A percentile compares a stretch with the other conserved stretches of the same genome.
phyloP scores from a whole-genome alignment of 2,113 vertebrate species.

The Ranitomeya variabilis region DNA sequence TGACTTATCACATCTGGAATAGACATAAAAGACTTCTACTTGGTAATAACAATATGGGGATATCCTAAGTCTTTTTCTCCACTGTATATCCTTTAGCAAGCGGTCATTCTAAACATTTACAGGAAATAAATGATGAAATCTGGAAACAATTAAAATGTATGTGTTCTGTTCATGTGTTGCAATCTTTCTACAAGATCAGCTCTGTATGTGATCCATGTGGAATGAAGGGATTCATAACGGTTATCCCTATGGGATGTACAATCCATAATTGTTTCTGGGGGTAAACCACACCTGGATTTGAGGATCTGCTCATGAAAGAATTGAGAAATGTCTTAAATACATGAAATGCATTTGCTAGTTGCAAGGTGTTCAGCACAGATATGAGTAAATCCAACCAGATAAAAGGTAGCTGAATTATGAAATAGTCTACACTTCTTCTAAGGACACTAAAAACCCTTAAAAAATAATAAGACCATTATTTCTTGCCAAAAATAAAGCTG shows the following conservation, averaged over 20 bases:
- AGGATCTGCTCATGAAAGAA: neutral
- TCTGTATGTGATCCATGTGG: neutral
- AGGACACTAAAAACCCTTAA: neutral
- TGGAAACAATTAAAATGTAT: neutral
- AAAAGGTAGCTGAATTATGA: neutral
- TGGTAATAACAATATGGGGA: neutral
- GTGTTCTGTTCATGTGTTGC: neutral
- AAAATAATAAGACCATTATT: neutral
- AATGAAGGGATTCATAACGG: neutral
- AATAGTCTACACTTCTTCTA: neutral
- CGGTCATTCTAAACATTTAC: neutral
- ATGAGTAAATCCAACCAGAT: neutral
- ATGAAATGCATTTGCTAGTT: neutral
- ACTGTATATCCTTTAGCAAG: neutral
- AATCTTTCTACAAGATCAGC: neutral
- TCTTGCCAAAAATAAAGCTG: neutral
- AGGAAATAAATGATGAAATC: neutral
- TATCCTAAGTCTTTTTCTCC: neutral
- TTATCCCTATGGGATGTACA: neutral
- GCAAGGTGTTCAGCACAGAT: neutral
- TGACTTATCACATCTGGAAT: neutral
- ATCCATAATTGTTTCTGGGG: neutral
- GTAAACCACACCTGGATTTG: neutral
- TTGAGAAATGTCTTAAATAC: constrained; percentile 15
- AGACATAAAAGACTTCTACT: neutral